Evolutionary conservation across 92 coral and sea anemone species (phyloP).

Genomic region (Palythoa grandiflora): DNA sequence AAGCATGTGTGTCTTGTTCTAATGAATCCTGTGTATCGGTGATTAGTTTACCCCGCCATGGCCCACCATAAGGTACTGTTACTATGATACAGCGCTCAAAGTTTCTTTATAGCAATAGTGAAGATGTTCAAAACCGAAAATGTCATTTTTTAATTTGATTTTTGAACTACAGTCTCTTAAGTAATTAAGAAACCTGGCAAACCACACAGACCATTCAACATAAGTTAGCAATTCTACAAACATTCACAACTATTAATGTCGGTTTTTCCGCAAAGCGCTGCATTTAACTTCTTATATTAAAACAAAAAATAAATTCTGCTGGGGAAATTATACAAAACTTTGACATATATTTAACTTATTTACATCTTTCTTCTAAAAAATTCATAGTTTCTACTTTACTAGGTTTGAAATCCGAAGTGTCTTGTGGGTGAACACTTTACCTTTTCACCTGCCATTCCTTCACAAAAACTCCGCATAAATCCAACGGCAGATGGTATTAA

Average conservation of each 20-base stretch:
- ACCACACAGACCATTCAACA: conserved; percentile 8
- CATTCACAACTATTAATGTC: background rate
- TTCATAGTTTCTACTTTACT: background rate
- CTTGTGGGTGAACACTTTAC: background rate
- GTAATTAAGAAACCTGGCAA: background rate
- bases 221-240: background rate
- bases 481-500: background rate
- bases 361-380: conserved; percentile 8
- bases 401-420: background rate
- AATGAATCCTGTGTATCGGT: background rate
- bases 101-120: background rate
- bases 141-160: background rate
- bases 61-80: background rate
- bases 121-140: background rate
- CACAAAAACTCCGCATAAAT: background rate
- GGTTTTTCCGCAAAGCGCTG: background rate
- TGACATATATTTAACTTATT: background rate
- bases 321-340: conserved; percentile 12
- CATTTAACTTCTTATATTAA: conserved; percentile 14
- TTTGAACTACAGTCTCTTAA: background rate
- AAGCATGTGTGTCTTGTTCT: no score
- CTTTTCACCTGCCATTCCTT: background rate
- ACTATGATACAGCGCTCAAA: background rate
- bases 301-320: background rate
- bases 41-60: background rate